Conservation (phyloP, 2,797 vertebrate genomes). For the Liasis olivaceus region DNA sequence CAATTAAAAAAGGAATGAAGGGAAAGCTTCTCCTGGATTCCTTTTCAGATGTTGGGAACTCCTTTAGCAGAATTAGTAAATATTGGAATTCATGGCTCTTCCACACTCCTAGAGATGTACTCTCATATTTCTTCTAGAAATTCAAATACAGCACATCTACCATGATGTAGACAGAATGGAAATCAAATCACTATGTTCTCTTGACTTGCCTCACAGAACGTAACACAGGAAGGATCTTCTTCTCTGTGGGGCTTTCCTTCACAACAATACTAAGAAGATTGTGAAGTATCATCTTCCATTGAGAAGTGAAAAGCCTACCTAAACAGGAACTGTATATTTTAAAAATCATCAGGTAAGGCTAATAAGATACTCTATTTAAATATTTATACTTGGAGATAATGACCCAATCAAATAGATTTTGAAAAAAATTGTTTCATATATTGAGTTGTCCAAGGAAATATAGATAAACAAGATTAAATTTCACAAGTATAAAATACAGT, state of each 20-base stretch:
- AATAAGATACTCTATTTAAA: not conserved
- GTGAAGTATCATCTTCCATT: not conserved
- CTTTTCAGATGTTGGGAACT: not conserved
- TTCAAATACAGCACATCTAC: not conserved
- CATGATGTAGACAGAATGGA: not conserved
- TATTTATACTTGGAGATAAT: not conserved
- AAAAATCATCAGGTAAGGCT: slow-evolving; percentile 24
- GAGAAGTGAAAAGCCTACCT: not conserved
- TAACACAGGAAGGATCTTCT: not conserved
- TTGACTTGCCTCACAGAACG: not conserved
- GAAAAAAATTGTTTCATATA: slow-evolving; percentile 74
- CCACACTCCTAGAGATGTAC: not conserved
- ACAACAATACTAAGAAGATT: not conserved
- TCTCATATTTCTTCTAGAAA: not conserved
- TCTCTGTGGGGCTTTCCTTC: not conserved
- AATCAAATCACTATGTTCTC: not conserved
- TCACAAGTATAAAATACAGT: slow-evolving; percentile 17
- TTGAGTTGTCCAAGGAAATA: slow-evolving; percentile 81
- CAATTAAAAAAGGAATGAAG: not conserved
- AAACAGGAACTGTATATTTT: not conserved
- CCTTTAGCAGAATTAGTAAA: not conserved
- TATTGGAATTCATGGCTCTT: not conserved
- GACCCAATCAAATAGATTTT: slow-evolving; percentile 79
- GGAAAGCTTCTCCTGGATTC: not conserved
- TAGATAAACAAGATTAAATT: slow-evolving; percentile 73